Conservation (phyloP, 2,113 vertebrate species). For the Pogona vitticeps region DNA sequence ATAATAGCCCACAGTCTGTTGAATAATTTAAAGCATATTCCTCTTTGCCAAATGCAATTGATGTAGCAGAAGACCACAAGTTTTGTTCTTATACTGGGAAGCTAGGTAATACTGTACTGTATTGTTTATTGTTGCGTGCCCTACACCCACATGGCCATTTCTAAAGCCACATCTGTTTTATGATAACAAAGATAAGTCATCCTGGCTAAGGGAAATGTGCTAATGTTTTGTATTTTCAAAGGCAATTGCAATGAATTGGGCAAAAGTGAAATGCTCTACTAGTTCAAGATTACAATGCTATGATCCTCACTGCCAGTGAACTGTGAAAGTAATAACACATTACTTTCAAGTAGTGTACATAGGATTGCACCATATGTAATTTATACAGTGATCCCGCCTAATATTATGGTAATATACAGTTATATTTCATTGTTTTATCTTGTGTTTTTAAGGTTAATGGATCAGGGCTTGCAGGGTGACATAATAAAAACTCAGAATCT, state of each 20-base stretch:
- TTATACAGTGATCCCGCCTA: neutral
- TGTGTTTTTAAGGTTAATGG: constrained; percentile 80
- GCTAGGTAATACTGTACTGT: neutral
- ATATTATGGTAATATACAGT: neutral
- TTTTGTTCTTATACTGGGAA: neutral
- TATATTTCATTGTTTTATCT: constrained; percentile 18
- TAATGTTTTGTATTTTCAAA: neutral
- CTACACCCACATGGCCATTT: neutral
- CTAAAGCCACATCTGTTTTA: neutral
- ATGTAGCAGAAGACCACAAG: neutral
- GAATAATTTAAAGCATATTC: neutral
- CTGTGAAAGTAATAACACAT: too few relatives aligned
- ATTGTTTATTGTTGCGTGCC: neutral
- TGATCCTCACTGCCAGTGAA: too few relatives aligned
- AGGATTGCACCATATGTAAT: neutral
- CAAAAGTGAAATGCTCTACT: neutral
- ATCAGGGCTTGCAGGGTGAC: constrained; percentile 83
- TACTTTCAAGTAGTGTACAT: neutral
- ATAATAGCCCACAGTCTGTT: neutral
- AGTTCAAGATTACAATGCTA: too few relatives aligned
- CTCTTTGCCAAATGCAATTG: neutral
- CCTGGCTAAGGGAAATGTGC: too few relatives aligned
- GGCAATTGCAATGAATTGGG: neutral
- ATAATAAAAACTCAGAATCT: constrained; percentile 89
- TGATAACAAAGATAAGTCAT: neutral